Evolutionary conservation across 2,888 invertebrate species (phyloP).

Genomic region (Carpatolechia fugitivella): DNA sequence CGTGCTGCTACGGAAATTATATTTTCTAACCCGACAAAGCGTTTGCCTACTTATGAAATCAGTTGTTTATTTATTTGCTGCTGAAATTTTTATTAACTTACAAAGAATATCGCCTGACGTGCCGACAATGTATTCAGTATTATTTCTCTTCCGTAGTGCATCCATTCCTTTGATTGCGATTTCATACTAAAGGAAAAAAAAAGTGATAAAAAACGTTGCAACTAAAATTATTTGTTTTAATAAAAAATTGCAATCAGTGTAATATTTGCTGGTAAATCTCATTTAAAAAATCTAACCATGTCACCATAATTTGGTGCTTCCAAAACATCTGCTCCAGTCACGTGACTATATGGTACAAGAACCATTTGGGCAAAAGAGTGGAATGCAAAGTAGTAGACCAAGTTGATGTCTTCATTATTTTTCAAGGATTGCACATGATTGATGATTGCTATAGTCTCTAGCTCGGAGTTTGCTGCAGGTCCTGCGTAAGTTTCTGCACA

Average conservation of each 20-base stretch:
- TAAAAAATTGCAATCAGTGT: too few species aligned
- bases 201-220: too few species aligned
- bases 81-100: conserved; percentile 25
- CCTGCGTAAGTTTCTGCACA: conserved; percentile 75
- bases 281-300: conserved; percentile 31
- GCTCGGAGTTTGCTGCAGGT: conserved; percentile 75
- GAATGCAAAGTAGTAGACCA: conserved; percentile 73
- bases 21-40: too few species aligned
- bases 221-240: too few species aligned
- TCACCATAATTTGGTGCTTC: conserved; percentile 50
- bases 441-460: conserved; percentile 60
- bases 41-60: too few species aligned
- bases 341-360: conserved; percentile 80
- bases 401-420: conserved; percentile 13
- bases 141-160: conserved; percentile 27
- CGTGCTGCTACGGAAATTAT: too few species aligned
- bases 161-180: conserved; percentile 32
- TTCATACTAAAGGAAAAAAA: conserved; percentile 30
- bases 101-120: conserved; percentile 36
- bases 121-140: conserved; percentile 32
- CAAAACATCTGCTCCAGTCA: conserved; percentile 45
- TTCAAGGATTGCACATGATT: conserved; percentile 42
- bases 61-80: too few species aligned
- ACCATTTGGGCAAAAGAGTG: conserved; percentile 86
- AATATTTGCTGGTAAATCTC: too few species aligned